These are phyloP conservation scores for Actinostola sp. DNA, from an alignment of 92 coral and sea anemone genomes.

Conservation along the genomic window DNA sequence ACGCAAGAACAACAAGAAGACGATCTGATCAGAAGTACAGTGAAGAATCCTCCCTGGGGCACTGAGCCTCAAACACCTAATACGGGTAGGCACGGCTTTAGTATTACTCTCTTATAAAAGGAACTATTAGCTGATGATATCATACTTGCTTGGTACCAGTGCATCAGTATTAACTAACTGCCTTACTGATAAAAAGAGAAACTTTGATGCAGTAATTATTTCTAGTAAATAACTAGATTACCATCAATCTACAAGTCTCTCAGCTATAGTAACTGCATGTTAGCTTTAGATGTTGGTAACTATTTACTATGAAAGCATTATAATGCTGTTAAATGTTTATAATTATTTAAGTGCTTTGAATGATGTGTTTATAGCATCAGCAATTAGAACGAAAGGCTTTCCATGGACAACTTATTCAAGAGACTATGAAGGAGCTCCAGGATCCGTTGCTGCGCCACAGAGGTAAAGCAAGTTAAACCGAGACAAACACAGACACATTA, in stretches of 20 bases:
- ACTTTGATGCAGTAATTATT: too few species aligned
- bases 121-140: not conserved
- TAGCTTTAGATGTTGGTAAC: not conserved
- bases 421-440: conserved; percentile 73
- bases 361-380: conserved; percentile 52
- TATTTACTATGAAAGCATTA: conserved; percentile 32
- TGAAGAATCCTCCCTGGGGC: conserved; percentile 95
- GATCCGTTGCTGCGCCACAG: conserved; percentile 70
- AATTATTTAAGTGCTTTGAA: conserved; percentile 26
- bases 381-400: conserved; percentile 64
- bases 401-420: conserved; percentile 85
- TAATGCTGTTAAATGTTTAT: conserved; percentile 21
- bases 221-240: too few species aligned
- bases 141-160: not conserved
- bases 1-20: conserved; percentile 50
- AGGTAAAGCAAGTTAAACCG: conserved; percentile 61
- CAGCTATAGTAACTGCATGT: not conserved
- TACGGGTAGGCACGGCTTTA: conserved; percentile 44
- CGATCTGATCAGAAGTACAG: conserved; percentile 68
- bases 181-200: too few species aligned
- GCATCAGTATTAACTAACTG: too few species aligned
- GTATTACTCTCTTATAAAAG: not conserved
- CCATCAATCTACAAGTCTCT: too few species aligned
- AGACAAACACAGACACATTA: too few species aligned
- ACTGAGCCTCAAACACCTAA: conserved; percentile 86